Conservation (phyloP, 2,797 vertebrate genomes). For the Smutsia temminckii region DNA sequence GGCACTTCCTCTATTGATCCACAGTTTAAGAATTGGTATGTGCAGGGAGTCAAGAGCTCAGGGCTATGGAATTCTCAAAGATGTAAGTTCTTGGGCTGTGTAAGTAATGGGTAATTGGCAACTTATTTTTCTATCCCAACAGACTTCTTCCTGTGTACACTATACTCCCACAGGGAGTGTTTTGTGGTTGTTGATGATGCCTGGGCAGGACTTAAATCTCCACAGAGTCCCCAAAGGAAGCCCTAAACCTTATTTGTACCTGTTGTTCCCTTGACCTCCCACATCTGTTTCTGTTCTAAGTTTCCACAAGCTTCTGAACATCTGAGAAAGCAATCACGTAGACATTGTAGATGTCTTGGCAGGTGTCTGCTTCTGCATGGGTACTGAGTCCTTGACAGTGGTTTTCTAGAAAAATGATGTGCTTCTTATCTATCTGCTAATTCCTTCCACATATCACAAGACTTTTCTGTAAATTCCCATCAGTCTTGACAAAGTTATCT, state of each 20-base stretch:
- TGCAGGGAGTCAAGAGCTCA: not conserved
- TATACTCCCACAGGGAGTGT: not conserved
- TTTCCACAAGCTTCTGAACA: conserved; percentile 61
- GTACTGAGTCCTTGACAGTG: conserved; percentile 54
- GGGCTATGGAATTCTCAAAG: not conserved
- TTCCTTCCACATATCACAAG: conserved; percentile 70
- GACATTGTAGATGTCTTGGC: conserved; percentile 17
- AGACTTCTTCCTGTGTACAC: not conserved
- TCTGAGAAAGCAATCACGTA: not conserved
- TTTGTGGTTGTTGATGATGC: not conserved
- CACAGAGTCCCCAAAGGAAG: not conserved
- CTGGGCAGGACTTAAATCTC: not conserved
- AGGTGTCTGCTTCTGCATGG: conserved; percentile 59
- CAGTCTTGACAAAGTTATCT: conserved; percentile 80
- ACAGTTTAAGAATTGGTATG: conserved; percentile 1
- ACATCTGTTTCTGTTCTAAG: conserved; percentile 41
- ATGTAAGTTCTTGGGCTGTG: not conserved
- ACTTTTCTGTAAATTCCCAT: conserved; percentile 80
- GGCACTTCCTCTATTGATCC: not conserved
- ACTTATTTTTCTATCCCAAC: not conserved
- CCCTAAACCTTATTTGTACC: not conserved
- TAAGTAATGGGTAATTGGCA: not conserved
- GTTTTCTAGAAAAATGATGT: conserved; percentile 75
- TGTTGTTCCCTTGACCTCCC: conserved; percentile 18
- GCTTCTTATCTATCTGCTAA: conserved; percentile 78